Evolutionary conservation across 2,113 vertebrate species (phyloP).

Genomic region (Meriones unguiculatus): DNA sequence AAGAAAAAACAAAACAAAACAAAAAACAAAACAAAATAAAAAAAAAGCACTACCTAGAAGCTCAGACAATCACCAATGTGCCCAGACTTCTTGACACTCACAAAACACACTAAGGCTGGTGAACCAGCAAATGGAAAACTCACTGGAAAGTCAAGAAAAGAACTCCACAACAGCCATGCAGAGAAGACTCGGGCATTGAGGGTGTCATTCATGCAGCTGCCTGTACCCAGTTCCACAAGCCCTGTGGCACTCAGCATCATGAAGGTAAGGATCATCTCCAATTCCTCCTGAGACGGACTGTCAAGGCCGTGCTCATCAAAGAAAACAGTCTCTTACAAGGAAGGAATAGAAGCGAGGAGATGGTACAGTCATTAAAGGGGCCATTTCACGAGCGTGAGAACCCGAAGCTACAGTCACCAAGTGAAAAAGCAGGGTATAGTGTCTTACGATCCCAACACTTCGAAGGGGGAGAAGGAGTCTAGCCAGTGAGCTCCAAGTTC

Average conservation of each 20-base stretch:
- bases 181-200: not conserved
- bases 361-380: not conserved
- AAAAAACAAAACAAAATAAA: no score
- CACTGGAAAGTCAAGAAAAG: not conserved
- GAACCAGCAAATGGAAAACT: not conserved
- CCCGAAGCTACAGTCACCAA: no score
- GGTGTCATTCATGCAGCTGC: not conserved
- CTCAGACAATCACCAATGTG: not conserved
- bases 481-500: not conserved
- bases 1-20: no score
- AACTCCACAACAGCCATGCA: not conserved
- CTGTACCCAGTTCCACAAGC: not conserved
- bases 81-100: not conserved
- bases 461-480: no score
- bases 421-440: no score
- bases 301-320: not conserved
- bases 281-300: not conserved
- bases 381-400: no score
- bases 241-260: not conserved
- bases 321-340: not conserved
- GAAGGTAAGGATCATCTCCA: not conserved
- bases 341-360: not conserved
- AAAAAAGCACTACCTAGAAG: not conserved
- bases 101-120: not conserved
- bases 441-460: accelerated